Evolutionary conservation across 2,888 invertebrate genomes (phyloP).

Genomic region (Pedicia rivosa): DNA sequence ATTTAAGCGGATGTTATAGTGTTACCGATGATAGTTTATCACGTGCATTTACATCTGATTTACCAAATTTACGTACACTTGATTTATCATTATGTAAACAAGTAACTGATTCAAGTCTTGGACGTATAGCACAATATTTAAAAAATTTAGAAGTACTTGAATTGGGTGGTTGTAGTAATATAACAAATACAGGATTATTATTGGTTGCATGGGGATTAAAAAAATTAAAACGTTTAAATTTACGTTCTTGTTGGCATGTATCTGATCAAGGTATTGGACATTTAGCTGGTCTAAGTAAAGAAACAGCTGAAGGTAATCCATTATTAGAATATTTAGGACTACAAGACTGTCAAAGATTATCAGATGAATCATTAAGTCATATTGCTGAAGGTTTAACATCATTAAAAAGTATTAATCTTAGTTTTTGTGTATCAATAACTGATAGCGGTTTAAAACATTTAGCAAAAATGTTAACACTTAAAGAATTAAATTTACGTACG

Average conservation of each 20-base stretch:
- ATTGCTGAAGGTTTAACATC: conserved; percentile 65
- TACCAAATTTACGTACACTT: conserved; percentile 60
- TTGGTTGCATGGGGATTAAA: conserved; percentile 78
- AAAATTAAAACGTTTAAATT: conserved; percentile 66
- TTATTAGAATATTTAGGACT: conserved; percentile 71
- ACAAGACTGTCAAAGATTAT: conserved; percentile 89
- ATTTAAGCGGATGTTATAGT: conserved; percentile 86
- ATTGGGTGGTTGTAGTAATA: conserved; percentile 80
- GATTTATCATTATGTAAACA: conserved; percentile 89
- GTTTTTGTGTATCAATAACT: conserved; percentile 89
- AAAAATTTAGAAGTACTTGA: conserved; percentile 77
- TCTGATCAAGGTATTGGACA: conserved; percentile 83
- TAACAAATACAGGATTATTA: conserved; percentile 75
- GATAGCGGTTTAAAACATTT: conserved; percentile 80
- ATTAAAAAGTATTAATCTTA: conserved; percentile 76
- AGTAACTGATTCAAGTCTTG: conserved; percentile 79
- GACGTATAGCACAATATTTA: conserved; percentile 67
- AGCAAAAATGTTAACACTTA: conserved; percentile 66
- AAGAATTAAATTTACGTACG: conserved; percentile 75
- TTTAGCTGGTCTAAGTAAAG: conserved; percentile 56
- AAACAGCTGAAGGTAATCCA: conserved; percentile 48
- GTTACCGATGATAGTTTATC: conserved; percentile 74
- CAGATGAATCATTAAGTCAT: conserved; percentile 79
- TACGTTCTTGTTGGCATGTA: conserved; percentile 85
- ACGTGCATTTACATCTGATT: conserved; percentile 63